Percentiles rank a stretch among this genome's conserved stretches.
Conservation (phyloP, 2,888 invertebrate species). For the Pedicia rivosa region DNA sequence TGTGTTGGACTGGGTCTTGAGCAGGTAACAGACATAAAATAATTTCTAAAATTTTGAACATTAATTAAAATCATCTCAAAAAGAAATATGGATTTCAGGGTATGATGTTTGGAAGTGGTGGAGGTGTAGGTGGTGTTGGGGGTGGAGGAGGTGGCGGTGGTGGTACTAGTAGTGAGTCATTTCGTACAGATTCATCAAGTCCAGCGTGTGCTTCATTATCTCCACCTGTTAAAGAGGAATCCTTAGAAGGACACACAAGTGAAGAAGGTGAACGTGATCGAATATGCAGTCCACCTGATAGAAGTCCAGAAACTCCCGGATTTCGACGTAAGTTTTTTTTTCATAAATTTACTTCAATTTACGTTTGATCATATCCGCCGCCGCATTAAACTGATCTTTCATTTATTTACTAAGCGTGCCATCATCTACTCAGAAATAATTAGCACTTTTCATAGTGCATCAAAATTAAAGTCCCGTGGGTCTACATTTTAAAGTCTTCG, state of each 20-base stretch:
- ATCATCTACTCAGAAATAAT: too few relatives aligned
- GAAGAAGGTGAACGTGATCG: conserved; percentile 39
- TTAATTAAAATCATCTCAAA: background rate
- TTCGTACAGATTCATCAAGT: conserved; percentile 41
- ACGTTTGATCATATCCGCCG: too few relatives aligned
- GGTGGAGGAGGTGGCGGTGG: conserved; percentile 14
- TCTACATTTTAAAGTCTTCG: too few relatives aligned
- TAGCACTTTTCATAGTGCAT: too few relatives aligned
- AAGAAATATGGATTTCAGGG: conserved; percentile 6
- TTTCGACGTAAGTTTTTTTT: conserved; percentile 38
- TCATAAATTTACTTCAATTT: too few relatives aligned
- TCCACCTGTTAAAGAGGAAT: conserved; percentile 35
- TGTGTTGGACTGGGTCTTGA: conserved; percentile 35
- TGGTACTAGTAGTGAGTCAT: conserved; percentile 25
- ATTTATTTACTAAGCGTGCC: too few relatives aligned
- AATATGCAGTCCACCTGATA: conserved; percentile 21
- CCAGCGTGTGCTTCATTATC: conserved; percentile 42
- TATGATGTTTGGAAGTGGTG: conserved; percentile 6
- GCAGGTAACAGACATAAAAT: conserved; percentile 21
- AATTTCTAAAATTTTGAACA: background rate
- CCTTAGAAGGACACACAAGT: conserved; percentile 39
- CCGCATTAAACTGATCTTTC: too few relatives aligned
- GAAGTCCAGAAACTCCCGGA: conserved; percentile 34
- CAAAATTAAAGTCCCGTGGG: too few relatives aligned
- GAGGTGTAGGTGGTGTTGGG: conserved; percentile 12